These are phyloP conservation scores for Rhegmatorhina hoffmannsi DNA, from an alignment of 2,113 vertebrate species.

Conservation along the genomic window DNA sequence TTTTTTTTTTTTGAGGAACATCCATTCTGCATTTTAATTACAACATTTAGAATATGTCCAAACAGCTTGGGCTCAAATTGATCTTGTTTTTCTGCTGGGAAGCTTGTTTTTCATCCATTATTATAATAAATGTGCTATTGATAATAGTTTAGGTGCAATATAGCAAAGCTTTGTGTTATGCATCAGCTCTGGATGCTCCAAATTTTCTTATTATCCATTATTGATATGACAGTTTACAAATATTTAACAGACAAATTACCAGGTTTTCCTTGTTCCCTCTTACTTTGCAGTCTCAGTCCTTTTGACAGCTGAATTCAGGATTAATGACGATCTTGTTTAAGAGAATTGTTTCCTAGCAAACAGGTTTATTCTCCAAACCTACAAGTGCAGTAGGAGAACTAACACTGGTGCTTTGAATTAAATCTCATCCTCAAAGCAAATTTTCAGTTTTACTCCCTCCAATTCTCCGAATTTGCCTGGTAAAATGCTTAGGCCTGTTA, in stretches of 20 bases:
- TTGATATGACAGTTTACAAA: constrained; percentile 51
- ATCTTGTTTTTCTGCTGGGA: constrained; percentile 58
- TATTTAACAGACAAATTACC: constrained; percentile 61
- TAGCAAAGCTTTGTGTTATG: neutral
- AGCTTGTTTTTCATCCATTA: constrained; percentile 44
- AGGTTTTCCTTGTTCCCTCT: constrained; percentile 30
- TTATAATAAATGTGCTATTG: constrained; percentile 59
- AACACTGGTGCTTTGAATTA: constrained; percentile 17
- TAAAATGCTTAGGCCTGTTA: constrained; percentile 32
- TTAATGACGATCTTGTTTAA: constrained; percentile 53
- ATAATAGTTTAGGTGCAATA: constrained; percentile 45
- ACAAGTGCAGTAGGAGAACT: neutral
- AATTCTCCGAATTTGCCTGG: constrained; percentile 8
- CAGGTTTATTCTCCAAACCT: neutral
- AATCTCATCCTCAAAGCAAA: neutral
- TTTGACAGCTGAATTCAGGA: constrained; percentile 35
- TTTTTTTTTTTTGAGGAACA: neutral
- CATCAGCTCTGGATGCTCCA: constrained; percentile 3
- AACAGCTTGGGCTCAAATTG: constrained; percentile 43
- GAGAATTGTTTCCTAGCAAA: neutral
- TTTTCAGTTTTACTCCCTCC: constrained; percentile 3
- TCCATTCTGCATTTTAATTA: constrained; percentile 56
- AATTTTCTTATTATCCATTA: constrained; percentile 55
- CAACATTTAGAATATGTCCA: constrained; percentile 12
- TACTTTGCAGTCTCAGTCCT: constrained; percentile 24